These are phyloP conservation scores for Heliothis subflexa DNA, from an alignment of 1,140 invertebrate species.

Conservation along the genomic window DNA sequence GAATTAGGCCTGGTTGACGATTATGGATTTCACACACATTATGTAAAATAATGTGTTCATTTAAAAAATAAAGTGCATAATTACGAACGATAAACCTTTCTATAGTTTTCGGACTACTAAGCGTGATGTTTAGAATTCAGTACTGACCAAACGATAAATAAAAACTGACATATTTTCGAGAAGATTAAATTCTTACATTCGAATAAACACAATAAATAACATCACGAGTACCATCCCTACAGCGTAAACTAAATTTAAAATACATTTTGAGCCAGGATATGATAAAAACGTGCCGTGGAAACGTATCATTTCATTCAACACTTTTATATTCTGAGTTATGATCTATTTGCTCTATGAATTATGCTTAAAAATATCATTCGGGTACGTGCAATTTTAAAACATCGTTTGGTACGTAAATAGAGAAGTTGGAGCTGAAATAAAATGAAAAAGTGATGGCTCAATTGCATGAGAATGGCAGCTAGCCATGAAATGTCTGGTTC, in stretches of 20 bases:
- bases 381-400: background rate
- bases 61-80: too few species aligned
- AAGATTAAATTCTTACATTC: too few species aligned
- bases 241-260: background rate
- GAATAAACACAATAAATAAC: too few species aligned
- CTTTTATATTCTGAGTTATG: slow-evolving; percentile 16
- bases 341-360: background rate
- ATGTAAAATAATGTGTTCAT: too few species aligned
- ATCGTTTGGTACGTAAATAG: slow-evolving; percentile 17
- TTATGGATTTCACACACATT: too few species aligned
- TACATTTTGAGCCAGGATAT: background rate
- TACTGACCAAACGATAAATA: too few species aligned
- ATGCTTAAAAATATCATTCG: background rate
- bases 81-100: too few species aligned
- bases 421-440: slow-evolving; percentile 4
- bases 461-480: slow-evolving; percentile 7
- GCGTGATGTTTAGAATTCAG: too few species aligned
- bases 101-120: too few species aligned
- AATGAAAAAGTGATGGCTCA: slow-evolving; percentile 10
- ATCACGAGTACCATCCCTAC: too few species aligned
- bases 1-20: too few species aligned
- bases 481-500: slow-evolving; percentile 24
- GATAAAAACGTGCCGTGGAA: background rate
- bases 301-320: slow-evolving; percentile 2
- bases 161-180: too few species aligned